Percentiles rank a stretch among this genome's conserved stretches.
Evolutionary conservation across 2,888 invertebrate species (phyloP).

Genomic region (Orthosia gothica): DNA sequence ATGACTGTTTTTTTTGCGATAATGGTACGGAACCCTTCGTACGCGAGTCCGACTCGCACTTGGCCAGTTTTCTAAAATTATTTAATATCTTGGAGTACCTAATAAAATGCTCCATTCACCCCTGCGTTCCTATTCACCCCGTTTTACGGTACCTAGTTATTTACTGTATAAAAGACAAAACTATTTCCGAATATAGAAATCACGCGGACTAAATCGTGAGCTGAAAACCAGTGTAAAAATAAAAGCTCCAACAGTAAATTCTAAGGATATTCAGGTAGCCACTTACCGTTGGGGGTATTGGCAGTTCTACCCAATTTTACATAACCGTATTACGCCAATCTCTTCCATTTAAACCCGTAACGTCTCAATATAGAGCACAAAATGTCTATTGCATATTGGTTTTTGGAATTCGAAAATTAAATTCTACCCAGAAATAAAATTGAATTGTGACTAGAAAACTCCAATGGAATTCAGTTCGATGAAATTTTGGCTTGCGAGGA

Average conservation of each 20-base stretch:
- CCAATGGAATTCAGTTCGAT: neutral
- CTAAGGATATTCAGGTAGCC: constrained; percentile 31
- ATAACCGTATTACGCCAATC: constrained; percentile 44
- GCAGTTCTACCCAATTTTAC: constrained; percentile 34
- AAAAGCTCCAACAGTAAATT: neutral
- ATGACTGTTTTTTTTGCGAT: no score
- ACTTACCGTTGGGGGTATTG: constrained; percentile 50
- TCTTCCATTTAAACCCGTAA: constrained; percentile 22
- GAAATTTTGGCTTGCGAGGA: neutral
- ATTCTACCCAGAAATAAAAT: constrained; percentile 27
- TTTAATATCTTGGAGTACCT: no score
- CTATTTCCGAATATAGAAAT: neutral
- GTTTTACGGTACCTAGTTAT: no score
- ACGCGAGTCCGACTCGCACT: no score
- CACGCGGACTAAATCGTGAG: no score
- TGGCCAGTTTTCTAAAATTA: no score
- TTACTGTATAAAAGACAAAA: no score
- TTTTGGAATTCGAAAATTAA: constrained; percentile 36
- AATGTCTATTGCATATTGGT: constrained; percentile 53
- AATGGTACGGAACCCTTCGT: no score
- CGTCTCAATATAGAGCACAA: constrained; percentile 32
- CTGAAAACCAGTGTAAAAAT: neutral
- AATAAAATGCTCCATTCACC: no score
- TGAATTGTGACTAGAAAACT: neutral
- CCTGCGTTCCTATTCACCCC: no score